Evolutionary conservation across 2,797 vertebrate species (phyloP), one percentile per base, ranked within the genome.

Genomic region (Danionella dracula): DNA sequence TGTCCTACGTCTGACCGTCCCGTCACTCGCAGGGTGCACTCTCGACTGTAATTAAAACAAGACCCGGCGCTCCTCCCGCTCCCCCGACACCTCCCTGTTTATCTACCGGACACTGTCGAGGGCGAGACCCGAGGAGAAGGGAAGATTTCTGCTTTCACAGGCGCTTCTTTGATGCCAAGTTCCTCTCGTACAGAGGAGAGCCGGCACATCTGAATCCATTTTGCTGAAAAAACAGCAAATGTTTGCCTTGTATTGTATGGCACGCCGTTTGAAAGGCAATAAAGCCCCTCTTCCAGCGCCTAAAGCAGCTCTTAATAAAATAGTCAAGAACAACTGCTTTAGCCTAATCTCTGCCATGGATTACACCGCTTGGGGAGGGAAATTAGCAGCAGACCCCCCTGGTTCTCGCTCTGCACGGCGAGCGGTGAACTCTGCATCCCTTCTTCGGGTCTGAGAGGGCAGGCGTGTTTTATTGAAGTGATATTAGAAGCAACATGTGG

Each of bases 191-290:
- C 37, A 19, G 13, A 17, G 11, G 23, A 65, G 71, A 76, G 57
- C 44, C 69, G 58, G 76, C 79, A 90, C 88, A 86, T 92, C 89
- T 92, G 91, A 91, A 77, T 92, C 74, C 73, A 79, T 85, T 89
- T 92, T 92, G 80, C 85, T 85, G 90, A 86, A 91, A 90, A 89
- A 92, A 91, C 88, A 90, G 84, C 86, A 88, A 86, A 87, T 89
- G 88, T 90, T 92, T 91, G 86, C 89, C 84, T 92, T 90, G 87
- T 89, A 92, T 93, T 92, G 87, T 86, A 84, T 90, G 88, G 89
- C 90, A 89, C 83, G 82, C 85, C 88, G 88, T 89, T 87, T 82
- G 84, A 84, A 81, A 85, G 89, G 86, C 80, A 85, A 83, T 89
- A 85, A 92, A 90, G 82, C 85, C 85, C 85, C 85, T 89, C 87